Evolutionary conservation across 1,140 invertebrate genomes (phyloP).

Genomic region (Bombyx mandarina): DNA sequence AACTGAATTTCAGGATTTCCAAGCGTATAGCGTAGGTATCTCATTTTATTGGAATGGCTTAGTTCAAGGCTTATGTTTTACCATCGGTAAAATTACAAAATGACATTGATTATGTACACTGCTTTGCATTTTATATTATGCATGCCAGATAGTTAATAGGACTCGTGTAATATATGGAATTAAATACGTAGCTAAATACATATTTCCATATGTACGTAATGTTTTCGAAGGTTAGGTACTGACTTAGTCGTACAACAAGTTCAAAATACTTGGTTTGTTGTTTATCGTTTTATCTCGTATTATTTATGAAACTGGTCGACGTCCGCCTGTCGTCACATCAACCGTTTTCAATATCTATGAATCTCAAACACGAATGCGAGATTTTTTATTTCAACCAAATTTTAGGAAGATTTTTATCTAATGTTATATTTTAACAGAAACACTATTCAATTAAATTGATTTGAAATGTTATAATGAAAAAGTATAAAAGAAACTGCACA

Average conservation of each 20-base stretch:
- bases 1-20: constrained; percentile 41
- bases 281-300: background rate
- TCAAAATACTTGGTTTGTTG: background rate
- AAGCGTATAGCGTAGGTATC: constrained; percentile 31
- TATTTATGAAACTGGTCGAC: background rate
- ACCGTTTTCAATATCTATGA: too few species aligned
- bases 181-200: background rate
- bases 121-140: constrained; percentile 66
- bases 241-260: background rate
- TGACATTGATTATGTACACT: constrained; percentile 46
- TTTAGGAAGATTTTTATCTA: too few species aligned
- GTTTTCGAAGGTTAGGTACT: constrained; percentile 10
- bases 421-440: too few species aligned
- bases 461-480: too few species aligned
- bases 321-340: constrained; percentile 6
- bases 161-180: constrained; percentile 41
- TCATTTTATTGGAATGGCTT: constrained; percentile 63
- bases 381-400: too few species aligned
- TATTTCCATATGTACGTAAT: constrained; percentile 7
- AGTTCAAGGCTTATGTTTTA: constrained; percentile 52
- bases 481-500: too few species aligned
- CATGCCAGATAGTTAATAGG: constrained; percentile 59
- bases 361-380: too few species aligned
- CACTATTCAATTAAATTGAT: too few species aligned
- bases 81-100: constrained; percentile 37